Percentiles rank a stretch among this genome's conserved stretches.
Evolutionary conservation across 2,888 invertebrate species (phyloP).

Genomic region (Coecobrya sp.): DNA sequence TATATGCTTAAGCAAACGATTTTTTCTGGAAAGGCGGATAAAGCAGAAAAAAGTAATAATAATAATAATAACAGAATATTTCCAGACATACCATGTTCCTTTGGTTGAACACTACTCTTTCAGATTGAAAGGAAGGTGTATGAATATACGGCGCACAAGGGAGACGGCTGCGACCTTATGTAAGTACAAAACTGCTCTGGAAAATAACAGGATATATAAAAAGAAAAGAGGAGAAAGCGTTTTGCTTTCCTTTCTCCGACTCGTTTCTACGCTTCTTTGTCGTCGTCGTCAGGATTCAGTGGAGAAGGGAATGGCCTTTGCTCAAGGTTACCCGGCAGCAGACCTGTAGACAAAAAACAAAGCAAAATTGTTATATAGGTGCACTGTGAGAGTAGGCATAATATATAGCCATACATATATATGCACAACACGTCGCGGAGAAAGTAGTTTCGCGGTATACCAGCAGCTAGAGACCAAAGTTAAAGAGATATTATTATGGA

Average conservation of each 20-base stretch:
- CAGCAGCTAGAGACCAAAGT: background rate
- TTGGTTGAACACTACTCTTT: background rate
- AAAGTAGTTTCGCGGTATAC: slow-evolving; percentile 34
- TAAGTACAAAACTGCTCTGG: slow-evolving; percentile 12
- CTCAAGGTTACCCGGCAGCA: slow-evolving; percentile 77
- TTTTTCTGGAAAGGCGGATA: background rate
- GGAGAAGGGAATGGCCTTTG: slow-evolving; percentile 78
- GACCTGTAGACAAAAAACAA: slow-evolving; percentile 66
- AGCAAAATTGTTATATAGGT: slow-evolving; percentile 2
- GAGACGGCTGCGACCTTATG: slow-evolving; percentile 27
- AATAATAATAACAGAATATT: slow-evolving; percentile 34
- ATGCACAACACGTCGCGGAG: slow-evolving; percentile 62
- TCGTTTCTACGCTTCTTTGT: slow-evolving; percentile 5
- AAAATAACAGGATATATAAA: slow-evolving; percentile 14
- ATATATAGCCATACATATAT: background rate
- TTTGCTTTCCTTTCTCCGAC: slow-evolving; percentile 26
- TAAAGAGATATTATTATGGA: background rate
- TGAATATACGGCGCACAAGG: slow-evolving; percentile 5
- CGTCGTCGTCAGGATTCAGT: slow-evolving; percentile 46
- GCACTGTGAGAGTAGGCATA: background rate
- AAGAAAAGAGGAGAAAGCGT: slow-evolving; percentile 39
- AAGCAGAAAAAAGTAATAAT: background rate
- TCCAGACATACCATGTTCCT: slow-evolving; percentile 53
- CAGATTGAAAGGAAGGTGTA: background rate
- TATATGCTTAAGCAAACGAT: background rate